Conservation (phyloP, 2,888 invertebrate species). For the Dendrolimus houi region DNA sequence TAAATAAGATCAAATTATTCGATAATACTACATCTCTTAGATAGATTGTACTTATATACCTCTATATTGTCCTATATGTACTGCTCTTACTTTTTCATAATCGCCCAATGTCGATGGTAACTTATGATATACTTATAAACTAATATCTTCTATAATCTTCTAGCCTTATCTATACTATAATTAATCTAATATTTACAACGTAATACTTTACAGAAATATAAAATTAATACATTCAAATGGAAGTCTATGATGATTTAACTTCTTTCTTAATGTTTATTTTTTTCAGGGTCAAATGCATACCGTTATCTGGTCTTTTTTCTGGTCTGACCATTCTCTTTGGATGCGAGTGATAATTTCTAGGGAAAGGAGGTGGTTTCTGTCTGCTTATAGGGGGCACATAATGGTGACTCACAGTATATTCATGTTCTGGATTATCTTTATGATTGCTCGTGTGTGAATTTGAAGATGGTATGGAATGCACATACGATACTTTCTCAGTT, state of each 20-base stretch:
- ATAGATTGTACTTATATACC: not conserved
- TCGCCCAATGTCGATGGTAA: not conserved
- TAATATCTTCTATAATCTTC: conserved; percentile 13
- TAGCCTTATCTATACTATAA: conserved; percentile 20
- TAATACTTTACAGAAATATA: conserved; percentile 10
- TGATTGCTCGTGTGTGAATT: conserved; percentile 20
- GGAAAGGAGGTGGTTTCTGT: conserved; percentile 44
- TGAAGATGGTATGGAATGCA: conserved; percentile 26
- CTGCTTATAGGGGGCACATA: conserved; percentile 39
- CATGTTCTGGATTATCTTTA: conserved; percentile 42
- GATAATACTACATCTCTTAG: not conserved
- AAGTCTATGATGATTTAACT: conserved; percentile 28
- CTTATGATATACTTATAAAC: conserved; percentile 10
- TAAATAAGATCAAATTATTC: not conserved
- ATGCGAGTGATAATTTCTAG: conserved; percentile 57
- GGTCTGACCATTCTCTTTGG: conserved; percentile 55
- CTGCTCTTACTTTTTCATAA: not conserved
- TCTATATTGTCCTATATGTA: not conserved
- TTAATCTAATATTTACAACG: conserved; percentile 22
- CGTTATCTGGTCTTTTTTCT: conserved; percentile 30
- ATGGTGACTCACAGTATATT: conserved; percentile 41
- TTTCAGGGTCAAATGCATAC: conserved; percentile 15
- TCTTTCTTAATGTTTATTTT: conserved; percentile 27
- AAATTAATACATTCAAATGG: conserved; percentile 4
- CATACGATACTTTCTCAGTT: conserved; percentile 56